Evolutionary conservation across 2,797 vertebrate genomes (phyloP).

Genomic region (Esox lucius): DNA sequence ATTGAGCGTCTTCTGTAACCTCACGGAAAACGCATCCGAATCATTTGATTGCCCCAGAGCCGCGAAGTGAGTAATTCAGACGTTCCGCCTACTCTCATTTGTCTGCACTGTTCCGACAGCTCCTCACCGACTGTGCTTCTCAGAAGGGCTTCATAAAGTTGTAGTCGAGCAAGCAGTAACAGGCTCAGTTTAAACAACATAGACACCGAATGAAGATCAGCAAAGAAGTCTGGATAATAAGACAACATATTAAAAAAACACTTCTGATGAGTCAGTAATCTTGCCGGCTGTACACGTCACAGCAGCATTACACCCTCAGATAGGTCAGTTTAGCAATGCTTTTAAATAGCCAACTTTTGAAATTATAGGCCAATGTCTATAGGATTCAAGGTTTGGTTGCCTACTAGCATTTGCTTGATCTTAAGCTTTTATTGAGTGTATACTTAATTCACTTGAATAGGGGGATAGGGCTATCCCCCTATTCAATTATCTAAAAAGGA

Average conservation of each 20-base stretch:
- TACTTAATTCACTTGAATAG: background rate
- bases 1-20: constrained; percentile 31
- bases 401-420: background rate
- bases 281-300: background rate
- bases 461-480: no score
- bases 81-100: constrained; percentile 47
- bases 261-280: background rate
- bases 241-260: background rate
- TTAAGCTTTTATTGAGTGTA: background rate
- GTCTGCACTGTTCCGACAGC: constrained; percentile 13
- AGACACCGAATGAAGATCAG: background rate
- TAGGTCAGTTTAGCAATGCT: background rate
- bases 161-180: background rate
- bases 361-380: background rate
- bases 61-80: constrained; percentile 44
- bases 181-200: background rate
- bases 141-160: background rate
- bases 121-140: background rate
- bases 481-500: background rate
- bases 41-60: constrained; percentile 47
- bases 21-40: constrained; percentile 39
- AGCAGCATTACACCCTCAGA: background rate
- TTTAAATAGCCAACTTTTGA: background rate
- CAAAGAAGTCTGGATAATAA: background rate
- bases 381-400: background rate